Evolutionary conservation across 2,888 invertebrate genomes (phyloP).

Genomic region (Apamea epomidion): DNA sequence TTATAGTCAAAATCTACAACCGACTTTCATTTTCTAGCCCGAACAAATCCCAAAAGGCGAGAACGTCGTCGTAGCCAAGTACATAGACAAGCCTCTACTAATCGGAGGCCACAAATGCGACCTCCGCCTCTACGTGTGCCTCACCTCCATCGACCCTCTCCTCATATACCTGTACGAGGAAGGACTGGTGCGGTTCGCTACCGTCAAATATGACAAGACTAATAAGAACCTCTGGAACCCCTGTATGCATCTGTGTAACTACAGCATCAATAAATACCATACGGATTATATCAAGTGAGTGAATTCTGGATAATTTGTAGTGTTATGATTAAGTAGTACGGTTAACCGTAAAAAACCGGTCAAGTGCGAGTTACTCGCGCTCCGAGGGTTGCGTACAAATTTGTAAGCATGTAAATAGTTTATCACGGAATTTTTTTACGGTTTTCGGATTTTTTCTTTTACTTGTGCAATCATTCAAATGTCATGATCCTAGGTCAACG

Average conservation of each 20-base stretch:
- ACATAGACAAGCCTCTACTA: constrained; percentile 95
- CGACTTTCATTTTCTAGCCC: constrained; percentile 88
- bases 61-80: constrained; percentile 97
- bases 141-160: constrained; percentile 98
- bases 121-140: constrained; percentile 97
- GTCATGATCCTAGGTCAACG: no score
- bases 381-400: no score
- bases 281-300: constrained; percentile 98
- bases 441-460: no score
- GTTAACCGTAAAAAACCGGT: no score
- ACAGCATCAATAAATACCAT: constrained; percentile 99
- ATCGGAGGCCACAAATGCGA: constrained; percentile 99
- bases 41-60: constrained; percentile 98
- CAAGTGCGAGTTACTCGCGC: no score
- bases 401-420: no score
- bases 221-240: constrained; percentile 98
- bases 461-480: no score
- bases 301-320: not conserved
- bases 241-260: constrained; percentile 99
- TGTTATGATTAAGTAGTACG: not conserved
- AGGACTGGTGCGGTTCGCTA: constrained; percentile 98
- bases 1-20: no score
- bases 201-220: constrained; percentile 97
- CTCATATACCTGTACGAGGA: constrained; percentile 98
- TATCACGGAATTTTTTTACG: no score